Evolutionary conservation across 2,797 vertebrate genomes (phyloP), one percentile per base, ranked within the genome.

Genomic region (Apogon hyalosoma): DNA sequence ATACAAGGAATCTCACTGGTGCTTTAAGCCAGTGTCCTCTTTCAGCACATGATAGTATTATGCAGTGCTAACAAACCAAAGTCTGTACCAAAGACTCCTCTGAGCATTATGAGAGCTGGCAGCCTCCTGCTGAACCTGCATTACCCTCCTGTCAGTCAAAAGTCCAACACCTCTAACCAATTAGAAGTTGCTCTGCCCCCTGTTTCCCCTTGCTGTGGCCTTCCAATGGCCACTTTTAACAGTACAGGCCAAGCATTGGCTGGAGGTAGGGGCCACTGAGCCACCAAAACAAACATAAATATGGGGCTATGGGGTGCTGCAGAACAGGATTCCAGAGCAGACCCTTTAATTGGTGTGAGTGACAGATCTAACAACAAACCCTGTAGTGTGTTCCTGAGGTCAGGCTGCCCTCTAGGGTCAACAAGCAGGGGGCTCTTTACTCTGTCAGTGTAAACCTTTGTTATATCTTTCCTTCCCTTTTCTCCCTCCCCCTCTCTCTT

Each of bases 261-360:
- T 60, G 64, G 68, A 72, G 68, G 76, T 12, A 71, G 82, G 84
- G 84, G 81, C 77, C 77, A 68, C 53, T 48, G 78, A 82, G 74
- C 77, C 88, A 89, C 88, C 82, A 92, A 92, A 91, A 90, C 80
- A 91, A 91, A 92, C 85, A 89, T 89, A 92, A 87, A 92, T 82
- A 86, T 6, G 56, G 73, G 68, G 67, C 86, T 85, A 56, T 56
- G 63, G 80, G 80, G 84, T 80, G 59, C 79, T 81, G 82, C 80
- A 40, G 81, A 74, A 79, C 67, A 43, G 78, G 81, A 86, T 82
- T 90, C 91, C 85, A 60, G 77, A 84, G 79, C 77, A 47, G 69
- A 66, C 61, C 59, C 59, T 85, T 87, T 90, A 91, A 93, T 90
- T 90, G 86, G 86, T 73, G 70, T 87, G 88, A 93, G 78, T 91